Conservation (phyloP, 2,888 invertebrate genomes). For the Yponomeuta plumbellus region DNA sequence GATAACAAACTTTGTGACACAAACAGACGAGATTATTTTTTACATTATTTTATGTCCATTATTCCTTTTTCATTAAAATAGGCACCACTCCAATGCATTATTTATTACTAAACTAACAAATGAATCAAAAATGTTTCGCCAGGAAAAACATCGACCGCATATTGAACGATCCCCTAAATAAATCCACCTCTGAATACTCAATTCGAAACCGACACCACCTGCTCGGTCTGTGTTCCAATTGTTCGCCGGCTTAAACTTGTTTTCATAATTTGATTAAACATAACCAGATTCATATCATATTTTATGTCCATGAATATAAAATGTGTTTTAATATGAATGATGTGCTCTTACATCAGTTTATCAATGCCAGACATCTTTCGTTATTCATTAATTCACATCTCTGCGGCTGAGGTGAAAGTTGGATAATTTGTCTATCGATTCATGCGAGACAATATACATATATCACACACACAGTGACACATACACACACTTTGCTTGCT, state of each 20-base stretch:
- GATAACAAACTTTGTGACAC: no score
- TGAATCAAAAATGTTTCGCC: slow-evolving; percentile 4
- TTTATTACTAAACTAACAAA: neutral
- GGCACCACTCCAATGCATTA: slow-evolving; percentile 13
- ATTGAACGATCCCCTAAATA: slow-evolving; percentile 72
- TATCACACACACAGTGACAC: no score
- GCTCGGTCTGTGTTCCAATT: slow-evolving; percentile 3
- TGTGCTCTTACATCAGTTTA: slow-evolving; percentile 3
- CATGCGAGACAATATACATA: neutral
- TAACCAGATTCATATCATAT: slow-evolving; percentile 1
- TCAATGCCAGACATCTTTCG: neutral
- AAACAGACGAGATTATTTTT: no score
- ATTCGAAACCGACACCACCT: slow-evolving; percentile 40
- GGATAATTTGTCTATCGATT: neutral
- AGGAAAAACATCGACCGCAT: slow-evolving; percentile 63
- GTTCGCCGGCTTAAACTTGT: slow-evolving; percentile 1
- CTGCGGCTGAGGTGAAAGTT: neutral
- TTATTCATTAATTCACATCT: neutral
- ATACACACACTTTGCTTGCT: neutral
- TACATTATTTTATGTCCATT: no score
- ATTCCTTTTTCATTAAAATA: no score
- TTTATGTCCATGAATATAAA: slow-evolving; percentile 3
- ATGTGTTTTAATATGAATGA: neutral
- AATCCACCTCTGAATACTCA: slow-evolving; percentile 65
- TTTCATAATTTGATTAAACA: slow-evolving; percentile 1